Base-by-base conservation (phyloP, 2,797 vertebrate genomes). In the Xerus rutilus region DNA sequence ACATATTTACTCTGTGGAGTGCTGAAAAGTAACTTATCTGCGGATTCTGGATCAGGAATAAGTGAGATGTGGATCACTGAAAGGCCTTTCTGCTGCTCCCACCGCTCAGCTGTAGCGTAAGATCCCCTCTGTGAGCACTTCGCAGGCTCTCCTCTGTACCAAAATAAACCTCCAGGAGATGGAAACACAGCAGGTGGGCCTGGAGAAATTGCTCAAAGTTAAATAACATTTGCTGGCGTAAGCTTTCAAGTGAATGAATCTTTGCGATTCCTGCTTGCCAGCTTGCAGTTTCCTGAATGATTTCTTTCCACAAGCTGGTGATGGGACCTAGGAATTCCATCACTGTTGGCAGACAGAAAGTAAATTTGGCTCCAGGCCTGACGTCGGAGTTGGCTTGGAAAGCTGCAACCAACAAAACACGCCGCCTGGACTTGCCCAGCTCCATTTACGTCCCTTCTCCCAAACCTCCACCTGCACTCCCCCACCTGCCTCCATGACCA, bases 271-370 rank as follows among this genome's bases (percentile, higher is more conserved):
- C 52, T 70, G 14, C 78, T 93, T 62, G 90, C 83, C 90, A 94
- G 94, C 62, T 25, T 95, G 78, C 90, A 94, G 49, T 95, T 96
- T 86, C 77, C 79, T 78, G 76, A 97, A 96, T 86, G 93, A 86
- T 96, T 82, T 96, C 79, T 95, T 91, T 91, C 86, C 86, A 78
- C 94, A 88, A 69, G 89, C 86, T 95, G 64, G 94, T 79, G 92
- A 91, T 32, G 52, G 72, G 47, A 84, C 92, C 54, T 17, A 92
- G 76, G 83, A 91, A 95, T 94, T 87, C 96, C 96, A 85, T 85
- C 94, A 70, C 92, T 72, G 79, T 79, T 87, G 92, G 88, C 83
- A 95, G 94, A 77, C 0, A 0, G 54, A 93, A 83, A 95, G 96
- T 59, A 59, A 70, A 70, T 96, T 59, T 97, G 96, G 96, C 94